These are phyloP conservation scores for Zoanthus solanderi DNA, from an alignment of 92 coral and sea anemone species.

Conservation along the genomic window DNA sequence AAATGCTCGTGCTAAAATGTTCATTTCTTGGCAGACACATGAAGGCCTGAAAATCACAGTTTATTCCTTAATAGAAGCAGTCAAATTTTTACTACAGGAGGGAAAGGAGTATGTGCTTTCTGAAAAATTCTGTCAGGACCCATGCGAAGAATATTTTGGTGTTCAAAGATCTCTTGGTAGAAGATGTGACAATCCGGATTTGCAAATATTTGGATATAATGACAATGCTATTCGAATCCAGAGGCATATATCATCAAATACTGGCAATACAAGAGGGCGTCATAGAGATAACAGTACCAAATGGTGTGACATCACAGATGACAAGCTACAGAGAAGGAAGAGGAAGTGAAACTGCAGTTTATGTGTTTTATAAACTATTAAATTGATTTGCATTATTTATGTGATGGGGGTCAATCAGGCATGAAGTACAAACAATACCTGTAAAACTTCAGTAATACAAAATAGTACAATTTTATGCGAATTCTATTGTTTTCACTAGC, in stretches of 20 bases:
- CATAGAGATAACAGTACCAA: slow-evolving; percentile 50
- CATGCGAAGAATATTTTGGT: slow-evolving; percentile 67
- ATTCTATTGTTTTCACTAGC: too few species aligned
- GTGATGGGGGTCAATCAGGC: too few species aligned
- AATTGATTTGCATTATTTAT: too few species aligned
- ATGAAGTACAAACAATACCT: too few species aligned
- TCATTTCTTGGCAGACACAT: slow-evolving; percentile 71
- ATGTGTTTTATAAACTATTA: too few species aligned
- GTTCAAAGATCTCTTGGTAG: slow-evolving; percentile 53
- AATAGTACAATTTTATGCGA: too few species aligned
- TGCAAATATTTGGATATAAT: too few species aligned
- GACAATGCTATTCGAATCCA: slow-evolving; percentile 28
- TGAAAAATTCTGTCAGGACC: slow-evolving; percentile 66
- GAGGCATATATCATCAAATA: slow-evolving; percentile 50
- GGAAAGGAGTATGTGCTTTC: slow-evolving; percentile 64
- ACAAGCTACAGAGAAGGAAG: neutral
- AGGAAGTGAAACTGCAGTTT: too few species aligned
- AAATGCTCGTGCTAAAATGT: slow-evolving; percentile 58
- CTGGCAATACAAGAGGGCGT: slow-evolving; percentile 71
- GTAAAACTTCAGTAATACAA: too few species aligned
- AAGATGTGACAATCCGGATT: neutral
- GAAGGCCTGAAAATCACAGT: slow-evolving; percentile 69
- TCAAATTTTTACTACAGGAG: slow-evolving; percentile 63
- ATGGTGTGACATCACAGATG: slow-evolving; percentile 53
- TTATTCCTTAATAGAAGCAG: slow-evolving; percentile 60